Conservation (phyloP, 2,888 invertebrate species). For the Oligia latruncula region DNA sequence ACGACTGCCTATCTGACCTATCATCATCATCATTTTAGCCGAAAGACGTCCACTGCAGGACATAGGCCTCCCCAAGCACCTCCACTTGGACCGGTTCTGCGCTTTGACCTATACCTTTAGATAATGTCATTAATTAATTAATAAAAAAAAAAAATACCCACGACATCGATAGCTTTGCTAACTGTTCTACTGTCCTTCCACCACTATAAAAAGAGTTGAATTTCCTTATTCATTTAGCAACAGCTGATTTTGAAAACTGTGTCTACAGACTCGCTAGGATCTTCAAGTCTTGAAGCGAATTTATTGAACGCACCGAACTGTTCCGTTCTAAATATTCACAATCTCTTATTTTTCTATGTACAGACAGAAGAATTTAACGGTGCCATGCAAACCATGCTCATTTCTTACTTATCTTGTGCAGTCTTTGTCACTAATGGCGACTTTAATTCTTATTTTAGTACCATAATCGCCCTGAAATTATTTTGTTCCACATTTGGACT, state of each 20-base stretch:
- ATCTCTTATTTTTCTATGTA: conserved; percentile 33
- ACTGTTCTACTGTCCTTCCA: neutral
- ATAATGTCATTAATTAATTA: too few relatives aligned
- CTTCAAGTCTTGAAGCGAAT: neutral
- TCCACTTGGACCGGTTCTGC: too few relatives aligned
- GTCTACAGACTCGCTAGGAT: neutral
- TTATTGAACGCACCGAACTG: conserved; percentile 8
- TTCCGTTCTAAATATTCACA: conserved; percentile 41
- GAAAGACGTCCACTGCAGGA: too few relatives aligned
- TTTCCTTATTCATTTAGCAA: neutral
- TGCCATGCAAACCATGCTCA: conserved; percentile 38
- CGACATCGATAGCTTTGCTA: neutral
- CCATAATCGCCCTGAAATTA: conserved; percentile 28
- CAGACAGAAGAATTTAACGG: conserved; percentile 44
- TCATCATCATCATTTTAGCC: too few relatives aligned
- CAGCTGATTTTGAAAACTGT: neutral
- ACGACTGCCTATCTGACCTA: too few relatives aligned
- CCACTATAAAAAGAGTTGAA: neutral
- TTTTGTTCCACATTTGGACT: conserved; percentile 7
- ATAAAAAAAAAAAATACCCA: too few relatives aligned
- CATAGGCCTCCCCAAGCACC: too few relatives aligned
- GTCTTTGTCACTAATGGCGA: conserved; percentile 62
- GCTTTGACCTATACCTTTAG: too few relatives aligned
- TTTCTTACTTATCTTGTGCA: conserved; percentile 59
- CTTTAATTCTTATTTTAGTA: conserved; percentile 32